Evolutionary conservation across 2,888 invertebrate genomes (phyloP), one percentile per base, ranked within the genome.

Genomic region (Eulithis testata): DNA sequence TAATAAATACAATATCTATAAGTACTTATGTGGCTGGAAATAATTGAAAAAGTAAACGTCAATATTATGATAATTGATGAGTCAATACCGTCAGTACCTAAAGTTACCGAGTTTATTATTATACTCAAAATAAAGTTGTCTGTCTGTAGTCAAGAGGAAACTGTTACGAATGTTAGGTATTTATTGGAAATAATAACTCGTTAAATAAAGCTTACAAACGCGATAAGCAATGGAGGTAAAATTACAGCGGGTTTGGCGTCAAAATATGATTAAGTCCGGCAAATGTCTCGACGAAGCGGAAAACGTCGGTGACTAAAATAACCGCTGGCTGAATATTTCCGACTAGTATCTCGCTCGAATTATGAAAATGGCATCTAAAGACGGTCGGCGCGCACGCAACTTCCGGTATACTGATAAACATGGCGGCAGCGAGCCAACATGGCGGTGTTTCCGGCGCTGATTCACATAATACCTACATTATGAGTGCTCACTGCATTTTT

Each of bases 371-470:
- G 85, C 87, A 85, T 84, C 84, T 88, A 86, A 87, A 90, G 91
- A 87, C 89, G 87, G 81, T 80, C 87, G 89, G 90, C 91, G 89
- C 86, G 90, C 91, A 88, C 92, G 90, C 91, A 88, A 91, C 91
- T 93, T 93, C 93, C 93, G 91, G 91, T 86, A 88, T 82, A 79
- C 82, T 83, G 86, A 89, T 92, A 92, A 92, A 93, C 90, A 92
- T 92, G 91, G 85, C 86, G 83, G 85, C 87, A 84, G 81, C 84
- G 86, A 87, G 88, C 90, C 91, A 91, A 91, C 89, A 92, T 92
- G 91, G 91, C 91, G 89, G 79, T 82, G 90, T 86, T 91, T 92
- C 92, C 92, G 92, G 90, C 79, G 90, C 87, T 92, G 92, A 93
- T 88, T 93, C 92, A 92, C 89, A 86, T 83, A 79, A 73, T 84